Conservation (phyloP, 2,797 vertebrate genomes). For the Neostethus bicornis region DNA sequence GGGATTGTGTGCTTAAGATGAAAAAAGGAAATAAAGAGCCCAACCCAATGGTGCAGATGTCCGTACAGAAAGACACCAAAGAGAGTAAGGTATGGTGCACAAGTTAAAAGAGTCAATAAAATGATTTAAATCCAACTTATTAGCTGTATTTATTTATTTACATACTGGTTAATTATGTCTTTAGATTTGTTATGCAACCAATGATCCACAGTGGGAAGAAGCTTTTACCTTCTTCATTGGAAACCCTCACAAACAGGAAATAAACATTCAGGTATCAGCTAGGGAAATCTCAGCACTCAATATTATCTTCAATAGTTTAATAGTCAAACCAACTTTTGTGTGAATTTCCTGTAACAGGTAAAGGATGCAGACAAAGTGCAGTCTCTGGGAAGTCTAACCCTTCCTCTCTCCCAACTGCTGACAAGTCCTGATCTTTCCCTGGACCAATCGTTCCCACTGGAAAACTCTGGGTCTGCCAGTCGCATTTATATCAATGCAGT, state of each 20-base stretch:
- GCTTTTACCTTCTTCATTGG: constrained; percentile 94
- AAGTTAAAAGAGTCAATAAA: neutral
- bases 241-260: constrained; percentile 85
- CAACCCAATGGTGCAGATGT: constrained; percentile 89
- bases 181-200: constrained; percentile 84
- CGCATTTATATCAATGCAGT: constrained; percentile 88
- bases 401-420: constrained; percentile 85
- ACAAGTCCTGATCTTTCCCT: constrained; percentile 79
- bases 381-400: constrained; percentile 82
- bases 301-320: neutral
- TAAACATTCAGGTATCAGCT: constrained; percentile 85
- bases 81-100: constrained; percentile 86
- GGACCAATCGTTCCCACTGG: constrained; percentile 91
- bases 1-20: constrained; percentile 72
- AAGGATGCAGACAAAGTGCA: constrained; percentile 89
- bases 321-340: neutral
- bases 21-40: constrained; percentile 90
- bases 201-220: constrained; percentile 87
- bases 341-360: constrained; percentile 75
- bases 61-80: constrained; percentile 85
- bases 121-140: neutral
- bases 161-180: constrained; percentile 2
- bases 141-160: neutral
- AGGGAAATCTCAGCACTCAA: neutral
- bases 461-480: constrained; percentile 83